Evolutionary conservation across 2,888 invertebrate genomes (phyloP).

Genomic region (Apamea anceps): DNA sequence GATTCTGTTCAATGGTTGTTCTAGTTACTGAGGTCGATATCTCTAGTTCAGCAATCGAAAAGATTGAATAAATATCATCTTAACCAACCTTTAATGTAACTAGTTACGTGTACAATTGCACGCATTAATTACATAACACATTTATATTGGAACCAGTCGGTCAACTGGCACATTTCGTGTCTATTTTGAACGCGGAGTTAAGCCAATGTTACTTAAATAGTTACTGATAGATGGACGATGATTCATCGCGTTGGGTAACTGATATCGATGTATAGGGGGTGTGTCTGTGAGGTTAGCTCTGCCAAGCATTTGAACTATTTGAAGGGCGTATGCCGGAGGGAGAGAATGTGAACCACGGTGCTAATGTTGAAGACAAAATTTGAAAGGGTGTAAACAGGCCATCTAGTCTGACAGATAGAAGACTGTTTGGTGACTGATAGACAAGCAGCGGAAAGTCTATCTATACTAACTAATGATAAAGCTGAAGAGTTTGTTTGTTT

Average conservation of each 20-base stretch:
- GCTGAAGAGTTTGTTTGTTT: no score
- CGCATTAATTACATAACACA: slow-evolving; percentile 57
- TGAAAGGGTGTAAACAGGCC: background rate
- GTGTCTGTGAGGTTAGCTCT: slow-evolving; percentile 31
- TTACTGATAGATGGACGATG: slow-evolving; percentile 47
- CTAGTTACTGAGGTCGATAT: background rate
- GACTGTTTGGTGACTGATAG: background rate
- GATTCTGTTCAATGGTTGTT: background rate
- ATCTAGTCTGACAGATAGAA: background rate
- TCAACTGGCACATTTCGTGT: slow-evolving; percentile 55
- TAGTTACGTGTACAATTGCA: slow-evolving; percentile 40
- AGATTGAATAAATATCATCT: slow-evolving; percentile 7
- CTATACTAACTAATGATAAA: no score
- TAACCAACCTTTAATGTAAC: slow-evolving; percentile 37
- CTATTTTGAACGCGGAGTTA: slow-evolving; percentile 54
- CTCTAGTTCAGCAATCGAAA: background rate
- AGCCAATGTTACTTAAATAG: slow-evolving; percentile 40
- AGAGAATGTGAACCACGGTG: background rate
- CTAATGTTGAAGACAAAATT: background rate
- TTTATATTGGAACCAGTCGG: slow-evolving; percentile 58
- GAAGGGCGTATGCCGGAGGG: slow-evolving; percentile 26
- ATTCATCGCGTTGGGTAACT: slow-evolving; percentile 54
- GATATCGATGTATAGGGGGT: slow-evolving; percentile 44
- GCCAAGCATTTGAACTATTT: slow-evolving; percentile 46
- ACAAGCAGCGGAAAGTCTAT: no score